These are phyloP conservation scores for Dinocampus coccinellae DNA, from an alignment of 2,888 invertebrate species.

Conservation along the genomic window DNA sequence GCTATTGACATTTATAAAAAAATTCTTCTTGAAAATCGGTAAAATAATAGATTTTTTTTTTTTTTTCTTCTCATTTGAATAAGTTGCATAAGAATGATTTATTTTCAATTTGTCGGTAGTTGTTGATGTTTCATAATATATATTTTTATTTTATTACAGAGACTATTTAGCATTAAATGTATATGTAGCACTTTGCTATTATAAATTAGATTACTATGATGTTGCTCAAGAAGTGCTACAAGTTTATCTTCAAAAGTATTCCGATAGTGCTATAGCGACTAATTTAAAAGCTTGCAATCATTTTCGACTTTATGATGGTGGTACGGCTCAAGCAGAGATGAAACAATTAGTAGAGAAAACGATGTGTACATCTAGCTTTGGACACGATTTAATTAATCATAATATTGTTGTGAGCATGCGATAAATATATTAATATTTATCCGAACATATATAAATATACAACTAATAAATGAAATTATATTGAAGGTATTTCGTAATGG, in stretches of 20 bases:
- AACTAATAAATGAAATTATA: background rate
- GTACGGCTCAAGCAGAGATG: conserved; percentile 93
- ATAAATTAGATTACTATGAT: conserved; percentile 98
- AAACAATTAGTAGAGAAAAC: conserved; percentile 83
- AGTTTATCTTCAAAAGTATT: conserved; percentile 90
- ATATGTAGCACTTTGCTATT: conserved; percentile 97
- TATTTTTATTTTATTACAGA: conserved; percentile 72
- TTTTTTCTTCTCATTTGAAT: too few relatives aligned
- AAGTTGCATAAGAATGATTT: too few relatives aligned
- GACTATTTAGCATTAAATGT: conserved; percentile 95
- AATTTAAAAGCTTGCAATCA: conserved; percentile 92
- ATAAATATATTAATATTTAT: background rate
- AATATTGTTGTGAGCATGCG: conserved; percentile 85
- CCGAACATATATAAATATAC: background rate
- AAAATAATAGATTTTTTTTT: conserved; percentile 40
- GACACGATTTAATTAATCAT: conserved; percentile 93
- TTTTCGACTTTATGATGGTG: conserved; percentile 91
- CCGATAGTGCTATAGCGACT: conserved; percentile 94
- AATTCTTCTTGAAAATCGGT: conserved; percentile 92
- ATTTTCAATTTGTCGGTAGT: too few relatives aligned
- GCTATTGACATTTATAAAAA: conserved; percentile 98
- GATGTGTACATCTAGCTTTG: conserved; percentile 78
- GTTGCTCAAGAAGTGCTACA: conserved; percentile 97
- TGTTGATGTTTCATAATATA: too few relatives aligned
- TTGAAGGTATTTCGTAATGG: conserved; percentile 85